phyloP scores from a whole-genome alignment of 2,797 vertebrate species.

The Malacoraja senta region DNA sequence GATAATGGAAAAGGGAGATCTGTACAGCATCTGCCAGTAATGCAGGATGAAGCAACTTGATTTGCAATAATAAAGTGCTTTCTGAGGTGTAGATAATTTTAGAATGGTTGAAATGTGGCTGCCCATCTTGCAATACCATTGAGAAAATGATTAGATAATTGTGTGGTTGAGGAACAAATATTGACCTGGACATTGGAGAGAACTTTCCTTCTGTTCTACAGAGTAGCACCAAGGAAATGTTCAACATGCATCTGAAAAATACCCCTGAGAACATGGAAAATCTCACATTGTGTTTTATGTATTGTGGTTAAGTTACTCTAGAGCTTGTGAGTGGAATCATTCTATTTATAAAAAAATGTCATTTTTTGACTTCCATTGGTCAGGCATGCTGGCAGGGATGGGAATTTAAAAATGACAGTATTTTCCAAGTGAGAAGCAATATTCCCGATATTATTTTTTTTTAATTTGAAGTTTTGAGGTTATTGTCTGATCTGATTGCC shows the following conservation, averaged over 20 bases:
- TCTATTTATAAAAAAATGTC: not conserved
- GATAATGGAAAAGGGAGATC: not conserved
- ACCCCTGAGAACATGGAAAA: not conserved
- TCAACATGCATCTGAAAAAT: not conserved
- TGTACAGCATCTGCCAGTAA: not conserved
- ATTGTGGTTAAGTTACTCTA: not conserved
- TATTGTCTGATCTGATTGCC: not conserved
- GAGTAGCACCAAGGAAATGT: not conserved
- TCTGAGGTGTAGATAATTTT: not conserved
- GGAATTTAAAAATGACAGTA: too few relatives aligned
- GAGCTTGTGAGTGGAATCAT: not conserved
- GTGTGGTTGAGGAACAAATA: not conserved
- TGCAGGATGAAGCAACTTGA: not conserved
- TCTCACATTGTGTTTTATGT: not conserved
- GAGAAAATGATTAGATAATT: not conserved
- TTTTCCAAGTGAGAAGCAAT: too few relatives aligned
- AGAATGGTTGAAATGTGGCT: not conserved
- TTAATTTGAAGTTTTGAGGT: not conserved
- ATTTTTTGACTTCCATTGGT: not conserved
- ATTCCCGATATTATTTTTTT: too few relatives aligned
- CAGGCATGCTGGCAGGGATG: too few relatives aligned
- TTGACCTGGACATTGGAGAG: not conserved
- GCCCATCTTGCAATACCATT: not conserved
- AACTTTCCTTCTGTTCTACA: not conserved
- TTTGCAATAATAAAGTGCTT: not conserved